Base-by-base conservation (phyloP, 2,113 vertebrate genomes). In the Silurus asotus region DNA sequence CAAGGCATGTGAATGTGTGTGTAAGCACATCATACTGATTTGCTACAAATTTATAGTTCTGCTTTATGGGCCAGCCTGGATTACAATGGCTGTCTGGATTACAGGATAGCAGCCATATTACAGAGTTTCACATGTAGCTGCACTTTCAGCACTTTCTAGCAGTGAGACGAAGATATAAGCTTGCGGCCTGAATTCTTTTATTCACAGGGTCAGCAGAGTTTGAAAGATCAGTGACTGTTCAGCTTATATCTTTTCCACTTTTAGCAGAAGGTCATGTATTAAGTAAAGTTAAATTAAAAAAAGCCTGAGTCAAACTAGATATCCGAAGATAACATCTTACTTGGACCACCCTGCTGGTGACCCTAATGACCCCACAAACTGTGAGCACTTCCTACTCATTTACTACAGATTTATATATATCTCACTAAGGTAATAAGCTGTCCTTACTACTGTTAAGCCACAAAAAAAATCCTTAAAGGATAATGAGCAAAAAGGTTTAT, bases 11-110 rank as follows among this genome's bases (percentile, higher is more conserved):
- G 45, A 64, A 9, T 78, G 37, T 59, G 55, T 58, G 23, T 70
- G 45, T 64, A 45, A 17, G 58, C 1, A 37, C 86, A 4, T 28
- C 56, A 87, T 94, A 93, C 93, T 92, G 93, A 94, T 93, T 92
- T 92, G 91, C 80, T 89, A 89, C 89, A 88, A 75, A 72, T 84
- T 90, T 86, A 56, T 59, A 74, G 28, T 53, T 64, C 76, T 88
- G 13, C 55, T 53, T 37, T 45, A 62, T 48, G 74, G 67, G 55
- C 67, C 69, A 28, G 53, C 81, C 37, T 20, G 37, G 45, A 74
- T 74, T 56, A 45, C 37, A 65, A 28, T 67, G 67, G 67, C 6
- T 59, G 65, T 83, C 56, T 81, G 75, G 55, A 80, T 74, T 80
- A 83, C 48, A 75, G 59, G 51, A n/a, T 17, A 83, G 56, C 8